Conservation (phyloP, 2,797 vertebrate species). For the Acestrorhynchus altus region DNA sequence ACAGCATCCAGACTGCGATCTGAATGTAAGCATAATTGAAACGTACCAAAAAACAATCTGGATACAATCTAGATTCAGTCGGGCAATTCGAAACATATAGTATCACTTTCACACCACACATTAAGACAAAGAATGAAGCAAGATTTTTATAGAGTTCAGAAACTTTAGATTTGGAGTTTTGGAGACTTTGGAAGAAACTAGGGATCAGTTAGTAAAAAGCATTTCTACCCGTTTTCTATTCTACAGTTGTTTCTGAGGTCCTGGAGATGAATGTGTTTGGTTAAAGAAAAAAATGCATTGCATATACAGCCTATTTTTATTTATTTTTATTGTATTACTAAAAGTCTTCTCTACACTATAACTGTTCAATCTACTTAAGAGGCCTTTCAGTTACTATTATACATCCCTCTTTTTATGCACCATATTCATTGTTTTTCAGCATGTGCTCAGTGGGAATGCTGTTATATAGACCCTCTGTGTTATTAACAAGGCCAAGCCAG, state of each 20-base stretch:
- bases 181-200: not conserved
- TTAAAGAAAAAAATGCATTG: too few species aligned
- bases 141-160: not conserved
- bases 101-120: not conserved
- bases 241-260: too few species aligned
- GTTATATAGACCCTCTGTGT: not conserved
- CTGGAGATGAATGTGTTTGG: too few species aligned
- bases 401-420: not conserved
- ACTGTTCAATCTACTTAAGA: not conserved
- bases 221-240: too few species aligned
- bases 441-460: not conserved
- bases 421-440: not conserved
- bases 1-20: too few species aligned
- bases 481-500: not conserved
- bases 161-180: not conserved
- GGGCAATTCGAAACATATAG: too few species aligned
- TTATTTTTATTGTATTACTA: too few species aligned
- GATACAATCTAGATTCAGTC: too few species aligned
- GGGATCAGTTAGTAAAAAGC: not conserved
- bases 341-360: too few species aligned
- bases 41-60: too few species aligned
- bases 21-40: too few species aligned
- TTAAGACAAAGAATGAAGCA: not conserved
- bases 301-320: too few species aligned
- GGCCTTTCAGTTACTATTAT: not conserved